These are phyloP conservation scores for Dissostichus mawsoni DNA, from an alignment of 2,113 vertebrate species.

Conservation along the genomic window DNA sequence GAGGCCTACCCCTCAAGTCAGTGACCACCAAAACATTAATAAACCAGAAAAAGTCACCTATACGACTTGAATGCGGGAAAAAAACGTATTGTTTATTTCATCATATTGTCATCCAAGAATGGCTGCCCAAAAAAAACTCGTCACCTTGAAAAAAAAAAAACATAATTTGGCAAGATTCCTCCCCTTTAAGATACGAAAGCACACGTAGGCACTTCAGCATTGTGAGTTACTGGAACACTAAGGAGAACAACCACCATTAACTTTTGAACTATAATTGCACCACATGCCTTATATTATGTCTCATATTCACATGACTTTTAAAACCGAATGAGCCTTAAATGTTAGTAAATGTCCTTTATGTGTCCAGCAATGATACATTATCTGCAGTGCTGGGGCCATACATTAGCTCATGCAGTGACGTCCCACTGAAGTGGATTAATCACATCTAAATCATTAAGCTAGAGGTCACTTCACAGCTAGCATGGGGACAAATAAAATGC, in stretches of 20 bases:
- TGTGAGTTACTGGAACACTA: not conserved
- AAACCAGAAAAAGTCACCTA: not conserved
- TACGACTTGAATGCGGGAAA: not conserved
- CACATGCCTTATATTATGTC: constrained; percentile 29
- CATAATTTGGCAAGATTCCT: constrained; percentile 9
- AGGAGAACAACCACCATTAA: constrained; percentile 23
- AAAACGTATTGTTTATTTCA: not conserved
- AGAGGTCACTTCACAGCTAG: constrained; percentile 76
- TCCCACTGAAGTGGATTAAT: constrained; percentile 79
- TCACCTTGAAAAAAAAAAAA: too few species aligned
- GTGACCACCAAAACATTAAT: not conserved
- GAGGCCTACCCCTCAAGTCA: not conserved
- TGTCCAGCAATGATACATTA: constrained; percentile 49
- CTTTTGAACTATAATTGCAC: constrained; percentile 21
- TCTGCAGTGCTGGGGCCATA: constrained; percentile 33
- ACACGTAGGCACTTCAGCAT: not conserved
- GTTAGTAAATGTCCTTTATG: constrained; percentile 34
- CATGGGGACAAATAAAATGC: constrained; percentile 34
- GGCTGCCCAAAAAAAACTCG: not conserved
- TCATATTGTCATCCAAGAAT: not conserved
- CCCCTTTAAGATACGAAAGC: not conserved
- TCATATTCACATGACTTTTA: constrained; percentile 10
- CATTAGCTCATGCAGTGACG: constrained; percentile 46
- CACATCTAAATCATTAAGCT: constrained; percentile 79
- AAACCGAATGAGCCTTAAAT: constrained; percentile 9